These are phyloP conservation scores for Ceramica pisi DNA, from an alignment of 2,888 invertebrate species.

Conservation along the genomic window DNA sequence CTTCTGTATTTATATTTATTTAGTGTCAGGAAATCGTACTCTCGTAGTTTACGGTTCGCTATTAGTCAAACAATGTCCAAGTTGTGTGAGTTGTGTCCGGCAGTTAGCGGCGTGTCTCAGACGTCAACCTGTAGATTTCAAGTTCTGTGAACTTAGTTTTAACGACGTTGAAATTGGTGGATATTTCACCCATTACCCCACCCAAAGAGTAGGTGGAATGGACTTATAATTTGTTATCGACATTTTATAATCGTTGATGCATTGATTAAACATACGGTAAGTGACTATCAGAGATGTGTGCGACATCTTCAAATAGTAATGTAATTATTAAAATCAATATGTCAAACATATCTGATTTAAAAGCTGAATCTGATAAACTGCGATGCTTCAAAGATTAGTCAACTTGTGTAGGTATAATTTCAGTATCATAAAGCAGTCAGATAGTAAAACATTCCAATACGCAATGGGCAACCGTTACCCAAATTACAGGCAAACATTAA, in stretches of 20 bases:
- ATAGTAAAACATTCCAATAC: conserved; percentile 38
- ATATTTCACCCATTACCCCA: neutral
- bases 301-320: conserved; percentile 16
- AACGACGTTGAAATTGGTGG: neutral
- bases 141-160: conserved; percentile 25
- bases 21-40: conserved; percentile 55
- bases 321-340: conserved; percentile 29
- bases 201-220: neutral
- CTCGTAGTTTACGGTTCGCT: conserved; percentile 71
- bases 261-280: neutral
- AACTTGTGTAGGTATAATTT: conserved; percentile 25
- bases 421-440: conserved; percentile 18
- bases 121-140: conserved; percentile 56
- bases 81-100: conserved; percentile 75
- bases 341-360: conserved; percentile 22
- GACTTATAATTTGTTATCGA: neutral
- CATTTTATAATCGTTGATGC: conserved; percentile 1
- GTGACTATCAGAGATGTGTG: neutral
- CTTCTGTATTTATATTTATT: conserved; percentile 10
- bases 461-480: conserved; percentile 55
- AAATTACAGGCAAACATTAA: conserved; percentile 63
- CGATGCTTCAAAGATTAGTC: conserved; percentile 42
- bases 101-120: conserved; percentile 66
- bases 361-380: conserved; percentile 40
- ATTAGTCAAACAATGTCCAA: conserved; percentile 83